Evolutionary conservation across 30 jellyfish, hydroid and myxozoan species (phyloP).

Genomic region (Catostylus mosaicus): DNA sequence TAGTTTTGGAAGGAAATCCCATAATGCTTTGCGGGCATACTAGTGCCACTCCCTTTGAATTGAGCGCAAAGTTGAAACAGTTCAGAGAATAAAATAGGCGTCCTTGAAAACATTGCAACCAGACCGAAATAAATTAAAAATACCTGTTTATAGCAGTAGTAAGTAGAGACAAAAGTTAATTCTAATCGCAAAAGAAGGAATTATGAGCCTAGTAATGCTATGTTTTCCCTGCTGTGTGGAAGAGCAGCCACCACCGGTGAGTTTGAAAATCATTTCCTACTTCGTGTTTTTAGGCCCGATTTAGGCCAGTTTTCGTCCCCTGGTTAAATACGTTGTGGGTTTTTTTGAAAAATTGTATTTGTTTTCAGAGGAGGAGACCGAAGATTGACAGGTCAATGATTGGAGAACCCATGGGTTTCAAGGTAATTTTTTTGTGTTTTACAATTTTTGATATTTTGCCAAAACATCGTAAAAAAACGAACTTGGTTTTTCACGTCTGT

Average conservation of each 20-base stretch:
- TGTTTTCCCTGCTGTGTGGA: conserved; percentile 96
- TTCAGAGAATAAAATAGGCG: background rate
- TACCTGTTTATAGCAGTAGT: background rate
- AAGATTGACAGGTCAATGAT: conserved; percentile 82
- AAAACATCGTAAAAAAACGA: background rate
- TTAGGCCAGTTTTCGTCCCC: background rate
- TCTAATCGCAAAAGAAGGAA: background rate
- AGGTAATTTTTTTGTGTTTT: conserved; percentile 31
- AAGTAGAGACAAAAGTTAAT: background rate
- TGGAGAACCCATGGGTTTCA: conserved; percentile 83
- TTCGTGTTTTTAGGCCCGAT: background rate
- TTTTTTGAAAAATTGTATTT: background rate
- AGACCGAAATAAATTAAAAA: background rate
- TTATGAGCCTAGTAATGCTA: conserved; percentile 89
- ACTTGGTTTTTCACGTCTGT: background rate
- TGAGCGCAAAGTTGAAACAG: conserved; percentile 16
- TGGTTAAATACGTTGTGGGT: background rate
- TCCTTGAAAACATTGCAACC: background rate
- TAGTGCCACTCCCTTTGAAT: conserved; percentile 71
- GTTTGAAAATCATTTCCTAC: conserved; percentile 8
- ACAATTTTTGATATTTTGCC: background rate
- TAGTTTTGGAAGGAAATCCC: no score
- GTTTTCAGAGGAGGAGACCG: conserved; percentile 80
- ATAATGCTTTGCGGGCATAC: conserved; percentile 4
- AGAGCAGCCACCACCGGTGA: conserved; percentile 96